Evolutionary conservation across 2,797 vertebrate genomes (phyloP).

Genomic region (Hirundo rustica): DNA sequence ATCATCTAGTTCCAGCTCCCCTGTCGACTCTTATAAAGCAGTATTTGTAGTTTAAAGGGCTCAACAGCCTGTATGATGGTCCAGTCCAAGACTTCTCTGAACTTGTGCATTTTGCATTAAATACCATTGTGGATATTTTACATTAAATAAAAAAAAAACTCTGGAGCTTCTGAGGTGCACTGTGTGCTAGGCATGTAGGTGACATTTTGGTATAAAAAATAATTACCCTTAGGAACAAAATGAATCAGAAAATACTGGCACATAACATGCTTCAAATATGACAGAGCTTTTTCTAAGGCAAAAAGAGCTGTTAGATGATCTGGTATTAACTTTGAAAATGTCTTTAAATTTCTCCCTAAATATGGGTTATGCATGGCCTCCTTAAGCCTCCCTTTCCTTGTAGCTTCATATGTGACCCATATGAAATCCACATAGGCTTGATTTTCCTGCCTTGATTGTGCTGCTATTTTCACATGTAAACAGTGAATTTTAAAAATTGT

Average conservation of each 20-base stretch:
- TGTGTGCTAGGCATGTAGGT: neutral
- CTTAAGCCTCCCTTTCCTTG: neutral
- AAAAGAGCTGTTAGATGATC: neutral
- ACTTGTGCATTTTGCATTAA: neutral
- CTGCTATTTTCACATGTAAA: rapidly evolving
- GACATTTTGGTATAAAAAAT: neutral
- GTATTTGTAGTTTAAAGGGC: neutral
- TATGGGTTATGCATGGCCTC: neutral
- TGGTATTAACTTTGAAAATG: neutral
- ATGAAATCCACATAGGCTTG: neutral
- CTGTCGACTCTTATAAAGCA: neutral
- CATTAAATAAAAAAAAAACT: neutral
- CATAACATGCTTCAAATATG: neutral
- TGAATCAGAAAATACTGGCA: neutral
- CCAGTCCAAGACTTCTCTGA: neutral
- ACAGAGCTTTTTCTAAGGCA: neutral
- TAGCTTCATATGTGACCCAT: neutral
- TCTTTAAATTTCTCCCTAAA: neutral
- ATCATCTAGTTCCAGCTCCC: neutral
- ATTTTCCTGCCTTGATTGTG: neutral
- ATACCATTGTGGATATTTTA: neutral
- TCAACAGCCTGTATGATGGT: neutral
- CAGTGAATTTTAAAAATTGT: neutral
- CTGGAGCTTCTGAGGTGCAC: neutral
- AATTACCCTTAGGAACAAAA: neutral